phyloP scores from a whole-genome alignment of 2,797 vertebrate genomes.

The Argya squamiceps region DNA sequence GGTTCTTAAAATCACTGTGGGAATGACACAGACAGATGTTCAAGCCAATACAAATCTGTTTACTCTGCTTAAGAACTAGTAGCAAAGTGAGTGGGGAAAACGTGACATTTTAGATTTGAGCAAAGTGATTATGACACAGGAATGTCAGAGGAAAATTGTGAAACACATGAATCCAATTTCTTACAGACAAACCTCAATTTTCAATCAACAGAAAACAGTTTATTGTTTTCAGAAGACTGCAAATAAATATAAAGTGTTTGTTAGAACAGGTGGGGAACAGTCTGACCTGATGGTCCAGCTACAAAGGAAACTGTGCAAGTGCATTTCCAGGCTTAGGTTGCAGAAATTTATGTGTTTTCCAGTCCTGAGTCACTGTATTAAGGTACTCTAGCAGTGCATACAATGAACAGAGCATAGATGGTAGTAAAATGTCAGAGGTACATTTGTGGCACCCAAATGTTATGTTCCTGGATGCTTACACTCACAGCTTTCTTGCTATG shows the following conservation, averaged over 20 bases:
- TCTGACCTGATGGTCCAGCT: background rate
- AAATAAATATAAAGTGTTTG: background rate
- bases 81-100: background rate
- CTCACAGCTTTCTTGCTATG: background rate
- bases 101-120: background rate
- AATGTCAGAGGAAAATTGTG: background rate
- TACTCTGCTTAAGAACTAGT: background rate
- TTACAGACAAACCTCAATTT: background rate
- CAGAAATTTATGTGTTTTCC: background rate
- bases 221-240: background rate
- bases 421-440: background rate
- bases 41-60: background rate
- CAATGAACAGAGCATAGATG: rapidly evolving
- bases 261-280: background rate
- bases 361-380: background rate
- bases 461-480: background rate
- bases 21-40: background rate
- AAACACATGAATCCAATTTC: background rate
- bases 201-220: background rate
- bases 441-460: background rate
- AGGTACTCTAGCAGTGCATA: background rate
- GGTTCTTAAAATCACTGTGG: background rate
- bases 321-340: background rate
- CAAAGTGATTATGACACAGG: background rate
- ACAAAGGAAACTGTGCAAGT: background rate